Evolutionary conservation across 2,888 invertebrate genomes (phyloP).

Genomic region (Omphaloscelis lunosa): DNA sequence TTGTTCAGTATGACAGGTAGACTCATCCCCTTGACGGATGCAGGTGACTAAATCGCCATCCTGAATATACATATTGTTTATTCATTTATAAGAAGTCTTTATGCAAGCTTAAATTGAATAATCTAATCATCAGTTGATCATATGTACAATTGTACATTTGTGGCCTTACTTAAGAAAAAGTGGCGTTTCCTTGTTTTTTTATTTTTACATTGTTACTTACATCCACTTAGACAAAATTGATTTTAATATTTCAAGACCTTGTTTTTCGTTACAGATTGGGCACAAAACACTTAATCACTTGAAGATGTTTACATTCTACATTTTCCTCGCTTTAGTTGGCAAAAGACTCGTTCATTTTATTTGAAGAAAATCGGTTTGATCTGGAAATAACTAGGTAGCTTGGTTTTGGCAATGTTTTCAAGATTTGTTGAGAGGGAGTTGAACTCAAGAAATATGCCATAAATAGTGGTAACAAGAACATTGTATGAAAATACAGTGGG

Average conservation of each 20-base stretch:
- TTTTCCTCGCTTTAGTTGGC: slow-evolving; percentile 28
- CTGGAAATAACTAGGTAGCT: slow-evolving; percentile 35
- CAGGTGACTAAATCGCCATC: too few relatives aligned
- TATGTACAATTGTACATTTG: too few relatives aligned
- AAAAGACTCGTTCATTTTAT: slow-evolving; percentile 32
- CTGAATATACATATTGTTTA: background rate
- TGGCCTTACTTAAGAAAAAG: background rate
- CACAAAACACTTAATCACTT: slow-evolving; percentile 39
- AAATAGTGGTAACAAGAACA: slow-evolving; percentile 1
- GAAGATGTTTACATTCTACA: slow-evolving; percentile 35
- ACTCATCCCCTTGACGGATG: background rate
- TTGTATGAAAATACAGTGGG: background rate
- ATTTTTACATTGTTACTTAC: background rate
- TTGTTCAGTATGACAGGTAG: background rate
- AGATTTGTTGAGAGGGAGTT: slow-evolving; percentile 7
- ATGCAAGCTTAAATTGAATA: background rate
- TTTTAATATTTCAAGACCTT: background rate
- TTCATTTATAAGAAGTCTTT: background rate
- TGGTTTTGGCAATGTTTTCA: slow-evolving; percentile 35
- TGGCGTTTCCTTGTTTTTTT: background rate
- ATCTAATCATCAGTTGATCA: background rate
- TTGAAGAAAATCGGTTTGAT: slow-evolving; percentile 32
- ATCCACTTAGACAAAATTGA: slow-evolving; percentile 6
- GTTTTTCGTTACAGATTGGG: slow-evolving; percentile 11
- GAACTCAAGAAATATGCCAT: slow-evolving; percentile 16